Evolutionary conservation across 2,888 invertebrate species (phyloP).

Genomic region (Euzophera pinguis): DNA sequence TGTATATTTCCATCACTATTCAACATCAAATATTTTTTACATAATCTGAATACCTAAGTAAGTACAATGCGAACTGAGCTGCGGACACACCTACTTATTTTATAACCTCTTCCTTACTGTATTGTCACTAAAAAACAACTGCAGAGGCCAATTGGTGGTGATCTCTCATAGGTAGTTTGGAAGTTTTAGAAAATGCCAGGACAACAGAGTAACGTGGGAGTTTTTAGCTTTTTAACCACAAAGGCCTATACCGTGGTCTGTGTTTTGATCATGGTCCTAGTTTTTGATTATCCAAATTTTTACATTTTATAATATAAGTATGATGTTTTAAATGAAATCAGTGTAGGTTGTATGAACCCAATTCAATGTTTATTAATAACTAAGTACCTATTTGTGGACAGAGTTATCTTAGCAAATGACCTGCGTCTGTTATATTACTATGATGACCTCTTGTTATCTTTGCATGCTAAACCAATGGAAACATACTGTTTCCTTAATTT

Average conservation of each 20-base stretch:
- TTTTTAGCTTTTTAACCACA: no score
- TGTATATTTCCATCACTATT: constrained; percentile 15
- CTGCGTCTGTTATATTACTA: constrained; percentile 60
- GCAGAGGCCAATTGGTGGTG: no score
- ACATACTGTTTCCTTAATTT: constrained; percentile 63
- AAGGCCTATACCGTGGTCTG: no score
- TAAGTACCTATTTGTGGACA: constrained; percentile 48
- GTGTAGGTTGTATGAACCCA: constrained; percentile 26
- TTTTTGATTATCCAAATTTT: constrained; percentile 8
- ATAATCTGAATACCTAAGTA: background rate
- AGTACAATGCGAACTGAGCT: no score
- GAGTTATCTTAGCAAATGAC: constrained; percentile 69
- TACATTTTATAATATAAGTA: background rate
- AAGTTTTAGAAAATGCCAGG: no score
- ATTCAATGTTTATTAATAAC: constrained; percentile 31
- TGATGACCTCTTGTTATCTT: constrained; percentile 73
- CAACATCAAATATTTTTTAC: background rate
- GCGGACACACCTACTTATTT: no score
- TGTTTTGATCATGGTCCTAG: no score
- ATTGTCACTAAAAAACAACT: no score
- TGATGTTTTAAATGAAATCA: constrained; percentile 1
- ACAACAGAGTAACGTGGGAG: no score
- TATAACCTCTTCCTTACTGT: no score
- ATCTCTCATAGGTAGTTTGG: no score
- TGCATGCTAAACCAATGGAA: constrained; percentile 59